These are phyloP conservation scores for Heliconius hermathena DNA, from an alignment of 1,140 invertebrate species.

Conservation along the genomic window DNA sequence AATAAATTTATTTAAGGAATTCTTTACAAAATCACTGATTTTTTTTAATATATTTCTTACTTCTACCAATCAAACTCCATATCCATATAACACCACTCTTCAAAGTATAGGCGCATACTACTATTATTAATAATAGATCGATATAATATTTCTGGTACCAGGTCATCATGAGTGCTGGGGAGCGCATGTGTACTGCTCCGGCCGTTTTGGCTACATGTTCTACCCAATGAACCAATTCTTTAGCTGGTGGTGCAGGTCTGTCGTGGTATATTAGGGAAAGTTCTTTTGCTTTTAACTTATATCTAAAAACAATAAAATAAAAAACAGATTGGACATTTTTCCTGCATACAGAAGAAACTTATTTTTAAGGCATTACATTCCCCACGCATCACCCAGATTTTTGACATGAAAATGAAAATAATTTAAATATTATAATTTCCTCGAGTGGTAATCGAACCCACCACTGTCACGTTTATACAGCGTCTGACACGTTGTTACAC, in stretches of 20 bases:
- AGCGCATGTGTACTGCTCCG: slow-evolving; percentile 42
- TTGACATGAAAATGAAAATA: too few relatives aligned
- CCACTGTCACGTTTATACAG: too few relatives aligned
- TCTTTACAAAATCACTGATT: not conserved
- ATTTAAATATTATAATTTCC: too few relatives aligned
- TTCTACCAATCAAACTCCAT: not conserved
- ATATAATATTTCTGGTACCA: slow-evolving; percentile 36
- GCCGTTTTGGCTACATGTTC: slow-evolving; percentile 36
- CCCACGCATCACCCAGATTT: too few relatives aligned
- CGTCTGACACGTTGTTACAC: too few relatives aligned
- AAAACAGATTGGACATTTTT: too few relatives aligned
- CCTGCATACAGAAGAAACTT: too few relatives aligned
- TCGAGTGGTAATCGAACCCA: too few relatives aligned
- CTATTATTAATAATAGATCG: not conserved
- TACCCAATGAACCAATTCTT: slow-evolving; percentile 43
- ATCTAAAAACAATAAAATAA: slow-evolving; percentile 3
- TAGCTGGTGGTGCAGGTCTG: slow-evolving; percentile 31
- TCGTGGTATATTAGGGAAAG: slow-evolving; percentile 44
- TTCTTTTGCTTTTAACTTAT: slow-evolving; percentile 29
- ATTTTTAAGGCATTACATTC: too few relatives aligned
- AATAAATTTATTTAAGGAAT: not conserved
- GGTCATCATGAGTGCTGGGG: slow-evolving; percentile 34
- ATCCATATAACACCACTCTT: not conserved
- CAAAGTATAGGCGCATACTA: not conserved
- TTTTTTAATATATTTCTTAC: not conserved